Base-by-base conservation (phyloP, 2,888 invertebrate species). In the Nephrotoma appendiculata region DNA sequence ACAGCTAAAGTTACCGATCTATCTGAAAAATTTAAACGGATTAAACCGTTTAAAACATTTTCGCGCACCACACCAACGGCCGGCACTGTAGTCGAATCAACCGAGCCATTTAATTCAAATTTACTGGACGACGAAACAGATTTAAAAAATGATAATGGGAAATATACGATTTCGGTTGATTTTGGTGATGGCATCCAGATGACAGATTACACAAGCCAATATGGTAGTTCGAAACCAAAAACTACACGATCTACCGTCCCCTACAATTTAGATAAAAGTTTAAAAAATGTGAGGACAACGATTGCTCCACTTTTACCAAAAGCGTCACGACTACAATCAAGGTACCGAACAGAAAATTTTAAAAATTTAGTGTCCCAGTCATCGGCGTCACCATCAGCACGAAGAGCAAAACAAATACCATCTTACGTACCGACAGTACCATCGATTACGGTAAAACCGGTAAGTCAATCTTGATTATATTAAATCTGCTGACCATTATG, bases 361-460 rank as follows among this genome's bases (percentile, higher is more conserved):
- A 87, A 87, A 45, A 87, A 88, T 9, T 87, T 83, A 87, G 85
- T 7, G 88, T 88, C 86, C 85, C 87, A 57, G 6, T 84, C 84
- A 5, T 42, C 84, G 1, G 6, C 6, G 1, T 84, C 84, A 42
- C 71, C 71, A 11, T 71, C 71, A 7, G 15, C 41, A 6, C 5
- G 43, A 4, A 12, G 19, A 84, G n/a, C 83, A 31, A 86, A 87
- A 6, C 87, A 88, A 7, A 87, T 88, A 41, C 89, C 89, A 6
- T 87, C 88, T 5, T 89, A 89, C 48, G 88, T 88, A 11, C 89
- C 89, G 71, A 89, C 89, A n/a, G 88, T 89, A 15, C 89, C 89
- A n/a, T 88, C 89, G 6, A 87, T 89, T 5, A 89, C 89, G 6
- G 88, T 89, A 19, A 88, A 89, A 85, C 85, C 89, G 87, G 89